Percentiles rank a stretch among this genome's conserved stretches.
These are phyloP conservation scores for Thamnophis elegans DNA, from an alignment of 2,797 vertebrate genomes.

Conservation along the genomic window DNA sequence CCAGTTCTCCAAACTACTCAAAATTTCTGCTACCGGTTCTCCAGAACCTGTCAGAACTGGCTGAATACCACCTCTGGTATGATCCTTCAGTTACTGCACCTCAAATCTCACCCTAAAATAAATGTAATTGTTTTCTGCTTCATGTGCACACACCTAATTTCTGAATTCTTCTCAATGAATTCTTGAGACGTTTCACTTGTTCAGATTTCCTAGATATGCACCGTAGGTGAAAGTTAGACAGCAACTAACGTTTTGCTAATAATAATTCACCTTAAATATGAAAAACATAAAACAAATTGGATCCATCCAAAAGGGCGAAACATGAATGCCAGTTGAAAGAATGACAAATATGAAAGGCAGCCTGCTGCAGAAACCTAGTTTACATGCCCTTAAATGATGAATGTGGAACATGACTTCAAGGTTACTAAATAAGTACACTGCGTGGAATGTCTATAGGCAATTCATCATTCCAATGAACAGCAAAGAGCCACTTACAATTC, in stretches of 20 bases:
- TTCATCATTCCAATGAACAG: not conserved
- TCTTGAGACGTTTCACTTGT: not conserved
- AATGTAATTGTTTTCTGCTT: not conserved
- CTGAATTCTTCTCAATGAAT: not conserved
- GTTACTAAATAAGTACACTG: slow-evolving; percentile 30
- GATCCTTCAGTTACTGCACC: not conserved
- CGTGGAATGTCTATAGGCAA: slow-evolving; percentile 15
- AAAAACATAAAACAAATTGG: not conserved
- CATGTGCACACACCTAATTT: not conserved
- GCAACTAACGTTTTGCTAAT: not conserved
- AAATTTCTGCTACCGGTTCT: no score
- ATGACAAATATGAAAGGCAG: not conserved
- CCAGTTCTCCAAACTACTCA: no score
- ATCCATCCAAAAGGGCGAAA: not conserved
- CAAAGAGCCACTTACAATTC: not conserved
- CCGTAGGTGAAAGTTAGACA: not conserved
- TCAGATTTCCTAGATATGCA: not conserved
- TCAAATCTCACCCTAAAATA: not conserved
- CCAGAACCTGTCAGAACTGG: no score
- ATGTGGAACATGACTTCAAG: slow-evolving; percentile 19
- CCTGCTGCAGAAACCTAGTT: not conserved
- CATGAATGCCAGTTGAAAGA: not conserved
- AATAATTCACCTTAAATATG: not conserved
- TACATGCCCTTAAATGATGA: slow-evolving; percentile 15
- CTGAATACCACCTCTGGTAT: not conserved